These are phyloP conservation scores for Paralichthys olivaceus DNA, from an alignment of 2,113 vertebrate genomes.

Conservation along the genomic window DNA sequence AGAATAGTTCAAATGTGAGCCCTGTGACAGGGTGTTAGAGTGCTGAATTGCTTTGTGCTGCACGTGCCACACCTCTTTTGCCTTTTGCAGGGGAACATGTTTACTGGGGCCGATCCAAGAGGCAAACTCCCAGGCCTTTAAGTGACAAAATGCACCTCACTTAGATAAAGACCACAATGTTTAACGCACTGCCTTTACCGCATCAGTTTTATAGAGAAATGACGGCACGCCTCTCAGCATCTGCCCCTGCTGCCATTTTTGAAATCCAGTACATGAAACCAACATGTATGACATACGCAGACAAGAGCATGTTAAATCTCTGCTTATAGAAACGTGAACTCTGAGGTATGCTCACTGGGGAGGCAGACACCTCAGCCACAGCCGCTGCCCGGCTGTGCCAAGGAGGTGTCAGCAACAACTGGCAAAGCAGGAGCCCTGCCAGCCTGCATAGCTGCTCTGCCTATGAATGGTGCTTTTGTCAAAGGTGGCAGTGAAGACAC, in stretches of 20 bases:
- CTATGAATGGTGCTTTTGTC: conserved; percentile 73
- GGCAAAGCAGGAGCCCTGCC: conserved; percentile 57
- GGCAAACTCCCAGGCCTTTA: conserved; percentile 67
- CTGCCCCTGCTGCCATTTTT: conserved; percentile 13
- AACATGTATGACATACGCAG: conserved; percentile 14
- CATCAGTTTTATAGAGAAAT: conserved; percentile 46
- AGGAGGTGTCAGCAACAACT: conserved; percentile 76
- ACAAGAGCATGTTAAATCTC: conserved; percentile 12
- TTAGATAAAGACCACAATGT: conserved; percentile 56
- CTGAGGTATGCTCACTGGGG: conserved; percentile 28
- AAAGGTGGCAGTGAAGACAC: conserved; percentile 72
- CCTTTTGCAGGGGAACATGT: conserved; percentile 54
- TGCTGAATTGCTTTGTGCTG: conserved; percentile 71
- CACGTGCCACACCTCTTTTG: conserved; percentile 52
- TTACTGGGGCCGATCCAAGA: conserved; percentile 56
- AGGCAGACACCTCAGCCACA: conserved; percentile 37
- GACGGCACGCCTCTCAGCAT: conserved; percentile 25
- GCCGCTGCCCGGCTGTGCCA: conserved; percentile 57
- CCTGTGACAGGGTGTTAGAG: conserved; percentile 71
- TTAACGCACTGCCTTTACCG: conserved; percentile 54
- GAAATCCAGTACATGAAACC: conserved; percentile 25
- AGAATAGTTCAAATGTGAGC: conserved; percentile 78
- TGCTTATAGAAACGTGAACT: conserved; percentile 33
- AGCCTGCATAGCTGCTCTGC: conserved; percentile 53
- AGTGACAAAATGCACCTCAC: conserved; percentile 66